Base-by-base conservation (phyloP, 1,140 invertebrate genomes). In the Cylas formicarius region DNA sequence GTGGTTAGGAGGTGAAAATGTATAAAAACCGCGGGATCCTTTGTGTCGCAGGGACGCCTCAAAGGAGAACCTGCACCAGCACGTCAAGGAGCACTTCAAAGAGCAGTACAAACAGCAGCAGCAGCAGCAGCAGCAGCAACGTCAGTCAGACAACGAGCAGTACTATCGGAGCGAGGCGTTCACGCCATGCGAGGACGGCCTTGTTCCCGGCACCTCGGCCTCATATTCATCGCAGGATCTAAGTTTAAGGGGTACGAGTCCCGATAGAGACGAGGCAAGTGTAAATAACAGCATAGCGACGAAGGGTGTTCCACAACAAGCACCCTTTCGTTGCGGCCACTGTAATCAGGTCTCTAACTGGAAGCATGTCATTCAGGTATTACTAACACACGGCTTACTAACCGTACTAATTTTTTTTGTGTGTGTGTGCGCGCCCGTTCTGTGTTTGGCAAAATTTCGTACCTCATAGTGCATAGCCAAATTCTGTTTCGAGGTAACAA, bases 341-440 rank as follows among this genome's bases (percentile, higher is more conserved):
- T 84, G 81, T 68, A 77, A 81, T 63, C 80, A 83, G 67, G 67
- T 81, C 57, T 82, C 80, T 43, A 83, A 83, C 68, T 84, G 81
- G 81, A 82, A 81, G 72, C 80, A 84, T 73, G 81, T 84, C 54
- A 82, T 84, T 67, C 79, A 82, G 78, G 80, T 82, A 75, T n/a
- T 67, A 69, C 61, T 68, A 67, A 67, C 65, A 54, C 40, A 45
- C 40, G 24, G 39, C 52, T 53, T 57, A 60, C 57, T 60, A 60
- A 60, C 57, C 44, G 42, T 44, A 42, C 47, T 45, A 46, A 44
- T 44, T 34, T 49, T 27, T 22, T 46, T 39, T 46, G 45, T 47
- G 10, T n/a, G n/a, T n/a, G 45, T 38, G 34, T 47, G 11, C 10
- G 6, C 13, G 17, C 10, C 24, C 35, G 36, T n/a, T n/a, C 23